These are phyloP conservation scores for Eristalis arbustorum DNA, from an alignment of 2,888 invertebrate genomes.

Conservation along the genomic window DNA sequence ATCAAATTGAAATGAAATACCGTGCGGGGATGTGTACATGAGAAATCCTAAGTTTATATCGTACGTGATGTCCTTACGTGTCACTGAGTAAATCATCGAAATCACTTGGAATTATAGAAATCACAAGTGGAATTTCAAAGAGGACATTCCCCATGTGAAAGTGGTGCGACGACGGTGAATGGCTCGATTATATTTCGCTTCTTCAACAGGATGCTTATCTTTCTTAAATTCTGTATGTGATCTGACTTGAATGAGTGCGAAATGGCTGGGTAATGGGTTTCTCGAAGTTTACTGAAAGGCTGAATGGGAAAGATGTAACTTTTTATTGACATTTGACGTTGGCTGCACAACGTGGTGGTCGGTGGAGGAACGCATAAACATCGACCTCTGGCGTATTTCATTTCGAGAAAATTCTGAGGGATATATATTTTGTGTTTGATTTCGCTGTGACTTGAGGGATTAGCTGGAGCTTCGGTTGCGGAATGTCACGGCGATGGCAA, in stretches of 20 bases:
- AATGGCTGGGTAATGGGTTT: background rate
- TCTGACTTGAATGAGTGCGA: slow-evolving; percentile 27
- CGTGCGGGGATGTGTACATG: slow-evolving; percentile 13
- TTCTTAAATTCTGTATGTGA: slow-evolving; percentile 36
- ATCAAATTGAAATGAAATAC: slow-evolving; percentile 49
- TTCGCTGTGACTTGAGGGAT: background rate
- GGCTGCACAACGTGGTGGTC: background rate
- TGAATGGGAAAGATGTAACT: background rate
- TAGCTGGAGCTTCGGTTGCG: background rate
- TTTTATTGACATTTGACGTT: slow-evolving; percentile 1
- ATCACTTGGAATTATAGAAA: slow-evolving; percentile 59
- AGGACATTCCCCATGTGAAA: slow-evolving; percentile 1
- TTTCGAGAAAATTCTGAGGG: background rate
- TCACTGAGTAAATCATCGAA: slow-evolving; percentile 49
- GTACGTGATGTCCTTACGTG: slow-evolving; percentile 59
- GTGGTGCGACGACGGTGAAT: background rate
- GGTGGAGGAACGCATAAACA: background rate
- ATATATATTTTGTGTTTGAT: background rate
- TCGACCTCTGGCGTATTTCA: background rate
- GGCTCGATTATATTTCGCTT: slow-evolving; percentile 9
- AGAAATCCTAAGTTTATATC: slow-evolving; percentile 34
- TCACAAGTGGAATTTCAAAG: slow-evolving; percentile 62
- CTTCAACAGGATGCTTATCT: slow-evolving; percentile 27
- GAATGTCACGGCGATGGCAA: background rate
- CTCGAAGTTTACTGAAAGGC: background rate